phyloP scores from a whole-genome alignment of 2,113 vertebrate species.

The Salvator merianae region DNA sequence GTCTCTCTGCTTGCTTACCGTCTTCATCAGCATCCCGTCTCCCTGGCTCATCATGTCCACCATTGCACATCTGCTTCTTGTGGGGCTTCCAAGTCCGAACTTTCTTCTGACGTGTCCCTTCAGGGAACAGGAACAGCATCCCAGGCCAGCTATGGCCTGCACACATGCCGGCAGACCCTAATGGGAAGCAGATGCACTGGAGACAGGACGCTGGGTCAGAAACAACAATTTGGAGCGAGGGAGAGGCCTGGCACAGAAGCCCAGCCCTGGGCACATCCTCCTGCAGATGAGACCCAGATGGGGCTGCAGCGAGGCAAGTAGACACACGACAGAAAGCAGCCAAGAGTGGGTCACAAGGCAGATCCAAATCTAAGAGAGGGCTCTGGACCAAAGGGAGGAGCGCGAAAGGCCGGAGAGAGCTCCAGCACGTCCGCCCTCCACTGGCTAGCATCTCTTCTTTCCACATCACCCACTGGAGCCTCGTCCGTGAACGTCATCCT shows the following conservation, averaged over 20 bases:
- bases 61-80: background rate
- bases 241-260: background rate
- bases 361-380: background rate
- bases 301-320: background rate
- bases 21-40: too few species aligned
- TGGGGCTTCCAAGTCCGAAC: background rate
- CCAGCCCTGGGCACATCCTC: conserved; percentile 17
- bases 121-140: background rate
- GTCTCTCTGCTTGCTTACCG: background rate
- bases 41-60: background rate
- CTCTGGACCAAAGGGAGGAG: background rate
- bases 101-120: background rate
- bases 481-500: background rate
- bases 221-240: background rate
- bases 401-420: background rate
- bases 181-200: conserved; percentile 24
- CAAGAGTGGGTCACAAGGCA: background rate
- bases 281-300: conserved; percentile 1
- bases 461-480: background rate
- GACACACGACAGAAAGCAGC: background rate
- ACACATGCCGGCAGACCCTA: background rate
- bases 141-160: background rate
- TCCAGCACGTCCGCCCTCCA: background rate
- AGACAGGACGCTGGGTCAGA: background rate
- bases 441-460: background rate